Evolutionary conservation across 2,888 invertebrate species (phyloP), one percentile per base, ranked within the genome.

Genomic region (Piscicola geometra): DNA sequence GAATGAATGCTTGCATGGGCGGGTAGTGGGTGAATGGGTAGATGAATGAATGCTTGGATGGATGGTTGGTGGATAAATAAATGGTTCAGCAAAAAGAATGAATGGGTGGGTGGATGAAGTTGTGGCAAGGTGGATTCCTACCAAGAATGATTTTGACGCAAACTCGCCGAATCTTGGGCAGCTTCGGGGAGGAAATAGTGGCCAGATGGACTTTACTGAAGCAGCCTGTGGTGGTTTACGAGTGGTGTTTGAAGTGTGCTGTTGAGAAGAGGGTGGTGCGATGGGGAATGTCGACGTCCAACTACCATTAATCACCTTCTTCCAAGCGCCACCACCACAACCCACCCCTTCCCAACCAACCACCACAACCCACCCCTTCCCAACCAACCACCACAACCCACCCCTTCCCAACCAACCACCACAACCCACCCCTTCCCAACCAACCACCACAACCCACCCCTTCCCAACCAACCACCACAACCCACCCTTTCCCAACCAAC

Each of bases 91-190:
- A n/a, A n/a, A n/a, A n/a, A n/a, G n/a, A n/a, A 30, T 66, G 66
- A 18, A 3, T 1, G 1, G 18, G 28, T 28, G 66, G 1, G 18
- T 66, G 18, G 3, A 32, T 69, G 25, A 15, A 69, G 15, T 21
- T 21, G 36, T 69, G 2, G 36, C n/a, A 25, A n/a, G 36, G 35
- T 35, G 35, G 35, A 69, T 32, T 2, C 18, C 3, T 35, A 73
- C 56, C 73, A 25, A 56, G 33, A 60, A 73, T 73, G 35, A 73
- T 36, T n/a, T 73, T 73, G 60, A 73, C 73, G 41, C 73, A 73
- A 30, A 36, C 73, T 21, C 33, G 32, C 1, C 21, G 32, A 5
- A 35, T 30, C 32, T 73, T 56, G n/a, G 30, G 35, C 35, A 33
- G 21, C 21, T 64, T 73, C 15, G 52, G 25, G 15, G 33, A 35